A percentile compares a stretch with the other conserved stretches of the same genome.
These are phyloP conservation scores for Hippocampus abdominalis DNA, from an alignment of 2,113 vertebrate species.

Conservation along the genomic window DNA sequence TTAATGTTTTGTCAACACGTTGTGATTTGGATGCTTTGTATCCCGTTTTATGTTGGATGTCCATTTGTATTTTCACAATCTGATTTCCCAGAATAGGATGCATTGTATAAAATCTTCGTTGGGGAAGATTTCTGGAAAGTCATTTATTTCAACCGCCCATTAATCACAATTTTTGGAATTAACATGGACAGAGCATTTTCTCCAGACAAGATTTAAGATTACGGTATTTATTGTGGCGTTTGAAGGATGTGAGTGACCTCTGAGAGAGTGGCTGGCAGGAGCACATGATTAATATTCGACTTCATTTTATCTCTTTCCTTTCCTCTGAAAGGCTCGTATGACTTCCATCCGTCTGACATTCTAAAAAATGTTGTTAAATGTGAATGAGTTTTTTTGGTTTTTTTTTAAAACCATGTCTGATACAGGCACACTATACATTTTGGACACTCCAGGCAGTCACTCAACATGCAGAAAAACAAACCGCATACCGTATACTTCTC, in stretches of 20 bases:
- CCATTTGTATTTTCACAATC: not conserved
- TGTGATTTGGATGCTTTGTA: not conserved
- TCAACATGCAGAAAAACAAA: not conserved
- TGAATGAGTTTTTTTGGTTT: slow-evolving; percentile 63
- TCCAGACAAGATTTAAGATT: slow-evolving; percentile 46
- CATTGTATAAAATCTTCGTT: not conserved
- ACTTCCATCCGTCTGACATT: slow-evolving; percentile 66
- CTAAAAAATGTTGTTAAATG: slow-evolving; percentile 68
- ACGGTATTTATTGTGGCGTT: slow-evolving; percentile 57
- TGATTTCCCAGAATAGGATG: not conserved
- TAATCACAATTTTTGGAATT: slow-evolving; percentile 32
- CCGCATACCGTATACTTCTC: not conserved
- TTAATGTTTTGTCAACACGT: not conserved
- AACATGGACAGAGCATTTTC: slow-evolving; percentile 24
- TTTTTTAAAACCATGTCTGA: slow-evolving; percentile 35
- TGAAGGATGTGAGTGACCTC: slow-evolving; percentile 54
- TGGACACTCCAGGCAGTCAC: not conserved
- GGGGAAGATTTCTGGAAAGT: not conserved
- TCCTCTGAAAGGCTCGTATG: slow-evolving; percentile 50
- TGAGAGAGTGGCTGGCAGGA: slow-evolving; percentile 46
- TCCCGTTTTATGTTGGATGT: not conserved
- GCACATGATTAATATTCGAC: slow-evolving; percentile 60
- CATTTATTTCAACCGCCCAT: slow-evolving; percentile 32
- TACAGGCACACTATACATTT: slow-evolving; percentile 1
- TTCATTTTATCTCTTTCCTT: slow-evolving; percentile 51